phyloP scores from a whole-genome alignment of 2,888 invertebrate species.

The Mesorhabditis sp. region DNA sequence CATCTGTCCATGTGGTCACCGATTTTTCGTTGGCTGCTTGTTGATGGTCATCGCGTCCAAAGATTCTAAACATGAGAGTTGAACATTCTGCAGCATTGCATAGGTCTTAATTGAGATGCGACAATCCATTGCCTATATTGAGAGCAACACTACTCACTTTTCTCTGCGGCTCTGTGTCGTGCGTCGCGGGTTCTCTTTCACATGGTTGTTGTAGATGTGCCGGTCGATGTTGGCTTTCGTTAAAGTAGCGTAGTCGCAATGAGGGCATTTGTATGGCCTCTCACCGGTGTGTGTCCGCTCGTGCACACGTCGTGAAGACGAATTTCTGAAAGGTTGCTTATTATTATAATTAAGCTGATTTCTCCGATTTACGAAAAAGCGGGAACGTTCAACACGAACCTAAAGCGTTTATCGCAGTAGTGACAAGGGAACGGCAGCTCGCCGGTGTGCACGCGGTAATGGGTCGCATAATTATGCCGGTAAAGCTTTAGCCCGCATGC shows the following conservation, averaged over 20 bases:
- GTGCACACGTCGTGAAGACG: conserved; percentile 52
- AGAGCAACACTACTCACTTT: not conserved
- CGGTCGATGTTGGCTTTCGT: conserved; percentile 55
- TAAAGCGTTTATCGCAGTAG: conserved; percentile 48
- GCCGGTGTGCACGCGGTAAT: conserved; percentile 56
- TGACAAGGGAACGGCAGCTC: conserved; percentile 51
- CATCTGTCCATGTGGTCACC: too few species aligned
- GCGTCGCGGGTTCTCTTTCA: conserved; percentile 10
- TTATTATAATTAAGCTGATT: conserved; percentile 8
- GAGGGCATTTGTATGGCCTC: conserved; percentile 49
- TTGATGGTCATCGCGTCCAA: too few species aligned
- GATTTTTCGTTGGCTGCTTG: too few species aligned
- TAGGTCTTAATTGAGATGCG: too few species aligned
- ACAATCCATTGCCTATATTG: too few species aligned
- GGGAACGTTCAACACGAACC: conserved; percentile 24
- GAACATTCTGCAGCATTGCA: too few species aligned
- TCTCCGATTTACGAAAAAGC: not conserved
- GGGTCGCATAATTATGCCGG: conserved; percentile 53
- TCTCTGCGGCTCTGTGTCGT: not conserved
- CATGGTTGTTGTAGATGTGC: conserved; percentile 52
- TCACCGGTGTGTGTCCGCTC: conserved; percentile 53
- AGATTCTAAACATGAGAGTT: too few species aligned
- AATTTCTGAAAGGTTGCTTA: conserved; percentile 35
- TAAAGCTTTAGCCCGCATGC: conserved; percentile 48
- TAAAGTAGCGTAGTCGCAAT: conserved; percentile 46